Evolutionary conservation across 2,113 vertebrate species (phyloP).

Genomic region (Bungarus multicinctus): DNA sequence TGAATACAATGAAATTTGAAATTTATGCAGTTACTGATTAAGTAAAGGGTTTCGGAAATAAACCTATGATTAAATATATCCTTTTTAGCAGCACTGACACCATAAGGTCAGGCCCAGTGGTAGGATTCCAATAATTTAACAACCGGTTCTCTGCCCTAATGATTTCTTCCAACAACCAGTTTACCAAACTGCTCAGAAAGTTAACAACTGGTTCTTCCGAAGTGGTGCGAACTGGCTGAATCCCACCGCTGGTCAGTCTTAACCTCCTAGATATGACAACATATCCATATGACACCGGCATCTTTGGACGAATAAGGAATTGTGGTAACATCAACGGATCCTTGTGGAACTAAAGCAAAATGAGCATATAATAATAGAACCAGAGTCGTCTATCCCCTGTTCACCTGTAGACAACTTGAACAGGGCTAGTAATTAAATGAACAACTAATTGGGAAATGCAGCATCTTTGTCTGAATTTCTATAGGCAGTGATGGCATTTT

Average conservation of each 20-base stretch:
- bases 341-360: constrained; percentile 1
- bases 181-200: no score
- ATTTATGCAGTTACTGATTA: background rate
- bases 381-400: constrained; percentile 12
- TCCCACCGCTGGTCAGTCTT: background rate
- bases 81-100: background rate
- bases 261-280: constrained; percentile 13
- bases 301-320: background rate
- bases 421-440: constrained; percentile 28
- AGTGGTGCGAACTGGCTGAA: no score
- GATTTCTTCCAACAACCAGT: no score
- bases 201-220: no score
- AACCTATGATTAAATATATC: background rate
- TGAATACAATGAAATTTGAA: no score
- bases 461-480: constrained; percentile 20
- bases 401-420: constrained; percentile 51
- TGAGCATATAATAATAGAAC: constrained; percentile 36
- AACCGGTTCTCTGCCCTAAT: no score
- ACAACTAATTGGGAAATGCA: constrained; percentile 3
- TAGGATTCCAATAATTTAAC: no score
- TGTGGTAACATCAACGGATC: constrained; percentile 2
- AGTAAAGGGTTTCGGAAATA: background rate
- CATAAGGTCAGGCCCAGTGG: background rate
- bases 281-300: background rate
- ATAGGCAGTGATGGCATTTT: constrained; percentile 8